Evolutionary conservation across 2,888 invertebrate species (phyloP).

Genomic region (Oligia latruncula): DNA sequence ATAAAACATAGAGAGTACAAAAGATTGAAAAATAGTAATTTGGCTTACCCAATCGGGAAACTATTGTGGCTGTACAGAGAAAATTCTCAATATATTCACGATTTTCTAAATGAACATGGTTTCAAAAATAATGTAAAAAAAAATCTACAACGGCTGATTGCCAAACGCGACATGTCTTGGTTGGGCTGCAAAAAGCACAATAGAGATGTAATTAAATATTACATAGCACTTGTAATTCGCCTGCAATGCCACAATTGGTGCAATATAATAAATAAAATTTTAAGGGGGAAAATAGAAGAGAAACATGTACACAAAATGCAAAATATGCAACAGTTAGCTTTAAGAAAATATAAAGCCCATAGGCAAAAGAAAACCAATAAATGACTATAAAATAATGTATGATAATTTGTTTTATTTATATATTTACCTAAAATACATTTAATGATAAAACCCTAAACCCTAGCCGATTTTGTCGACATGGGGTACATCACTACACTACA

Average conservation of each 20-base stretch:
- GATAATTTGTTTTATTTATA: slow-evolving; percentile 2
- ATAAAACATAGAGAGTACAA: slow-evolving; percentile 3
- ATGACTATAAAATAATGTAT: neutral
- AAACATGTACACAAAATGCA: neutral
- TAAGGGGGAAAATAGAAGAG: neutral
- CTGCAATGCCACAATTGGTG: neutral
- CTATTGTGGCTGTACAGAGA: neutral
- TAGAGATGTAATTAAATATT: neutral
- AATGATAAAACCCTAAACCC: neutral
- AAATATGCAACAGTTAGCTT: neutral
- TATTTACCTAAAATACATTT: neutral
- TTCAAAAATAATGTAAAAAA: neutral
- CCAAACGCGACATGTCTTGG: neutral
- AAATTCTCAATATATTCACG: neutral
- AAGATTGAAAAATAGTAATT: slow-evolving; percentile 9
- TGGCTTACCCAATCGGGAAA: neutral
- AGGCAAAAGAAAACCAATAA: neutral
- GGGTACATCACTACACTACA: neutral
- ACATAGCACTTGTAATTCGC: neutral
- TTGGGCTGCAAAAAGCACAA: neutral
- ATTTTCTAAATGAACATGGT: slow-evolving; percentile 5
- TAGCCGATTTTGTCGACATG: neutral
- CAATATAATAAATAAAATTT: neutral
- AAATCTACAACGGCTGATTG: neutral
- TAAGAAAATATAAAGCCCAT: neutral